Evolutionary conservation across 1,140 invertebrate species (phyloP).

Genomic region (Battus philenor): DNA sequence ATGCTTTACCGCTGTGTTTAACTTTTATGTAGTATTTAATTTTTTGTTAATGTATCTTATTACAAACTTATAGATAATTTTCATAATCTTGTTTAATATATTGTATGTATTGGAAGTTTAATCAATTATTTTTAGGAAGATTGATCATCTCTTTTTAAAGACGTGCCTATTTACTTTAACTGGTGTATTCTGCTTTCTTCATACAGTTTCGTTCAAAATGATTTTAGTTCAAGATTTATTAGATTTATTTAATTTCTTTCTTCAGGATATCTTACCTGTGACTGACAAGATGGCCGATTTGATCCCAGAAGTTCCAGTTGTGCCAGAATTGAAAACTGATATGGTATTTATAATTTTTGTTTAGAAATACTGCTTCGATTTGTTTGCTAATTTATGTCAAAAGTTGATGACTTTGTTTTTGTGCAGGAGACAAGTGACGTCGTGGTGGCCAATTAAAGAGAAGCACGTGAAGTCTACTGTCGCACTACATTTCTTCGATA

Average conservation of each 20-base stretch:
- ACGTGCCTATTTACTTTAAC: too few species aligned
- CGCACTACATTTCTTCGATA: slow-evolving; percentile 29
- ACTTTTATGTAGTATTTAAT: slow-evolving; percentile 20
- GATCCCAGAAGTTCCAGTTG: slow-evolving; percentile 56
- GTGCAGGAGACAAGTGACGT: slow-evolving; percentile 51
- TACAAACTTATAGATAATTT: too few species aligned
- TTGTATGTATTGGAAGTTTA: too few species aligned
- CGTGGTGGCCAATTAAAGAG: slow-evolving; percentile 47
- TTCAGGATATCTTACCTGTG: slow-evolving; percentile 48
- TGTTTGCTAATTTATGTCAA: not conserved
- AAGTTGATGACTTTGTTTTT: not conserved
- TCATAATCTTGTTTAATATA: too few species aligned
- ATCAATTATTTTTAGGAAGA: too few species aligned
- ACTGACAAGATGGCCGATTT: slow-evolving; percentile 60
- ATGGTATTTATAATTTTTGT: slow-evolving; percentile 34
- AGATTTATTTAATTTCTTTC: too few species aligned
- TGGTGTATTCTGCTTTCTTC: too few species aligned
- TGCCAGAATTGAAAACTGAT: slow-evolving; percentile 60
- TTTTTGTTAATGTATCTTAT: not conserved
- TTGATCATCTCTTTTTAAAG: too few species aligned
- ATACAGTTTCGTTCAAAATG: too few species aligned
- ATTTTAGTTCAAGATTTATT: too few species aligned
- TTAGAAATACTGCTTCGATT: not conserved
- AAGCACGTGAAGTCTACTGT: slow-evolving; percentile 12
- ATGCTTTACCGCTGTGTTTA: slow-evolving; percentile 39